Base-by-base conservation (phyloP, 2,113 vertebrate genomes). In the Tetraodon nigroviridis region DNA sequence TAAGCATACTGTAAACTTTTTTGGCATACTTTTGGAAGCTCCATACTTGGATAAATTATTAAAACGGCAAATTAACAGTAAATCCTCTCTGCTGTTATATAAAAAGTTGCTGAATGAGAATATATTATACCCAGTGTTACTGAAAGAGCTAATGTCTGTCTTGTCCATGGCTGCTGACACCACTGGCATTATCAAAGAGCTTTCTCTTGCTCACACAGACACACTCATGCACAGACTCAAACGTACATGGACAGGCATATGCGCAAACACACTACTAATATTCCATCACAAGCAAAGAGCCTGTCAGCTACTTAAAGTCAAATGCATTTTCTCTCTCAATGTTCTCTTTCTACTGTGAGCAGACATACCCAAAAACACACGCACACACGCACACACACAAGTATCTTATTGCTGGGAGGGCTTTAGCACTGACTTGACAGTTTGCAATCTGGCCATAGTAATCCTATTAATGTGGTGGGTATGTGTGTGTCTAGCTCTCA, bases 371-470 rank as follows among this genome's bases (percentile, higher is more conserved):
- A 51, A 51, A 47, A 51, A 61, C 60, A 61, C 50, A 55, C 51
- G 66, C 73, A 67, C 22, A 45, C 45, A 71, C 41, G 27, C 48
- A 53, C 60, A 37, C 64, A 58, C 59, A 57, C 53, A 57, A 22
- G 66, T 49, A 70, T 61, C 51, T 55, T 58, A 51, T 18, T 51
- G 55, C 69, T 71, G 81, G 69, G 22, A 64, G 57, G 72, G 81
- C 53, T 82, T 84, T 76, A 83, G 73, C 75, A 81, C 78, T 80
- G 75, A 87, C 83, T 76, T 84, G 84, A 84, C 80, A 85, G 80
- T 79, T 75, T 69, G 80, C 77, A 85, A 79, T 87, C 78, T 88
- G 85, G 76, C 61, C 76, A 59, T 61, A 83, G 60, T 90, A 88
- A 89, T 87, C 86, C 82, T 84, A 84, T 88, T 85, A 87, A 74